Conservation (phyloP, 2,888 invertebrate species). For the Microplitis deprimator region DNA sequence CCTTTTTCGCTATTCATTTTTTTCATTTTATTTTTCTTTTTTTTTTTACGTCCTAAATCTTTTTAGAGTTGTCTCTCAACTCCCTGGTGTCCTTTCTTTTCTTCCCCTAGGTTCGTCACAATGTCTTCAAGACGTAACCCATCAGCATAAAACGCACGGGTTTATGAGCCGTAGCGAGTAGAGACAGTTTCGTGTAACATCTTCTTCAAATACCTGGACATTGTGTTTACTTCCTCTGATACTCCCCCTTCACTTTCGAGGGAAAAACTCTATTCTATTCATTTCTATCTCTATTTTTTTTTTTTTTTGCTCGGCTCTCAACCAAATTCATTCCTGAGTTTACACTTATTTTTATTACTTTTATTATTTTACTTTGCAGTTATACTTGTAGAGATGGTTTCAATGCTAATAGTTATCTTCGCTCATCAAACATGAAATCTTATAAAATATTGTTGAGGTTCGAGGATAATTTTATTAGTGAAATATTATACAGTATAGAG, state of each 20-base stretch:
- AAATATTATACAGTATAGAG: too few relatives aligned
- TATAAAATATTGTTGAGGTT: constrained; percentile 4
- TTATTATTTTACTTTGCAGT: constrained; percentile 1
- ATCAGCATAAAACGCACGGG: constrained; percentile 69
- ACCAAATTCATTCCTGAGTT: constrained; percentile 16
- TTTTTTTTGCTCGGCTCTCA: constrained; percentile 34
- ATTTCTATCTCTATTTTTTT: constrained; percentile 32
- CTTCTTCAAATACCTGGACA: constrained; percentile 61
- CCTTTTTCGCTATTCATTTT: constrained; percentile 40
- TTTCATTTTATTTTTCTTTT: constrained; percentile 18
- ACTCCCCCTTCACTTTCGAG: constrained; percentile 18
- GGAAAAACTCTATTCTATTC: constrained; percentile 39
- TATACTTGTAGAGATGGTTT: neutral
- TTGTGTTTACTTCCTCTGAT: constrained; percentile 40
- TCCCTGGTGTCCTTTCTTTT: neutral
- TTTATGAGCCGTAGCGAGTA: constrained; percentile 68
- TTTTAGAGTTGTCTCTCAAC: neutral
- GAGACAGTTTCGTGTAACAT: constrained; percentile 66
- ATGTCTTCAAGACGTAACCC: constrained; percentile 60
- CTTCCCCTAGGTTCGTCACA: constrained; percentile 54
- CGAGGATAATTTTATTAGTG: neutral
- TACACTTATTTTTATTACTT: constrained; percentile 11
- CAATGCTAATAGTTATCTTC: neutral
- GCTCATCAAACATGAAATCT: neutral
- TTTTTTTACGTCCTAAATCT: neutral